These are phyloP conservation scores for Stigmatopora nigra DNA, from an alignment of 2,113 vertebrate species.

Conservation along the genomic window DNA sequence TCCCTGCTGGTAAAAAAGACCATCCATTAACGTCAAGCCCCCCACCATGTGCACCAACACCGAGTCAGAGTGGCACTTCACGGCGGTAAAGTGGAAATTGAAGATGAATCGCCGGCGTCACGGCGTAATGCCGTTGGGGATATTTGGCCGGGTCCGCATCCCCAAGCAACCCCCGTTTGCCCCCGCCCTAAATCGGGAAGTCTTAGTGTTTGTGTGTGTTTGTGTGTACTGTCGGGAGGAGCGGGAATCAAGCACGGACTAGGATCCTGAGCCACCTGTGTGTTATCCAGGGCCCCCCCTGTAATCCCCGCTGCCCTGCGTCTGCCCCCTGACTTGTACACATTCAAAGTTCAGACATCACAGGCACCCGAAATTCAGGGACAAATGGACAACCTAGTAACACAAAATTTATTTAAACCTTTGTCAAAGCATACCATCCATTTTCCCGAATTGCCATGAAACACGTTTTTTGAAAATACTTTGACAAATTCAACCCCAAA, in stretches of 20 bases:
- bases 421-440: neutral
- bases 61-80: neutral
- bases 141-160: neutral
- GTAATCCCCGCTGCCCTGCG: slow-evolving; percentile 31
- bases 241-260: slow-evolving; percentile 1
- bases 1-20: slow-evolving; percentile 42
- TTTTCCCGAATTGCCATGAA: neutral
- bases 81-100: neutral
- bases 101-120: neutral
- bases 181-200: neutral
- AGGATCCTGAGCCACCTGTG: slow-evolving; percentile 56
- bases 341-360: slow-evolving; percentile 7
- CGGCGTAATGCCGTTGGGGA: neutral
- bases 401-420: neutral
- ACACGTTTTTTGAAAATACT: neutral
- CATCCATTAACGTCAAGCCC: slow-evolving; percentile 61
- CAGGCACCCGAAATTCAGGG: neutral
- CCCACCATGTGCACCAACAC: slow-evolving; percentile 26
- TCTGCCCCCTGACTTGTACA: slow-evolving; percentile 14
- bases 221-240: slow-evolving; percentile 8
- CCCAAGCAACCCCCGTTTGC: neutral
- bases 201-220: slow-evolving; percentile 18
- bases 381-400: neutral
- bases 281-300: slow-evolving; percentile 41
- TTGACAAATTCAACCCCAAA: neutral